Percentiles rank a stretch among this genome's conserved stretches.
These are phyloP conservation scores for Poeciliopsis prolifica DNA, from an alignment of 2,113 vertebrate genomes.

Conservation along the genomic window DNA sequence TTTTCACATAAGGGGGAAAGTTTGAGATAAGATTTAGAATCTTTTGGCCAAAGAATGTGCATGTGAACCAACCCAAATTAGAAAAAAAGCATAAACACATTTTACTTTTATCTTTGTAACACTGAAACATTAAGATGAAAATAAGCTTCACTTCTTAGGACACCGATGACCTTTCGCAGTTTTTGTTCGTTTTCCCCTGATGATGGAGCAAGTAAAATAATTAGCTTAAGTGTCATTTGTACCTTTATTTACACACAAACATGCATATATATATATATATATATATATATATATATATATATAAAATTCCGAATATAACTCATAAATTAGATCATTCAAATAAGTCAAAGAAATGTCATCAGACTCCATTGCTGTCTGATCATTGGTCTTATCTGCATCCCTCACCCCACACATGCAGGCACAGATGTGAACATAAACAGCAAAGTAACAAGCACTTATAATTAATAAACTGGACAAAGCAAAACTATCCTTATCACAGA, in stretches of 20 bases:
- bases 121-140: not conserved
- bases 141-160: not conserved
- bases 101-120: no score
- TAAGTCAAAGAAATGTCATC: constrained; percentile 71
- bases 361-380: constrained; percentile 54
- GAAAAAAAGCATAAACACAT: not conserved
- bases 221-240: not conserved
- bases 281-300: no score
- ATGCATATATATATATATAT: no score
- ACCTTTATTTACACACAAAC: no score
- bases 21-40: constrained; percentile 49
- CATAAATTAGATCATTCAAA: constrained; percentile 45
- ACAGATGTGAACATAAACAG: constrained; percentile 31
- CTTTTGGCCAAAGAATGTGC: no score
- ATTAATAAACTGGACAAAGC: constrained; percentile 65
- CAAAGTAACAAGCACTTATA: constrained; percentile 41
- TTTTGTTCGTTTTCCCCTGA: not conserved
- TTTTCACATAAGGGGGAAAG: constrained; percentile 45
- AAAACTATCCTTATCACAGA: constrained; percentile 64
- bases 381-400: constrained; percentile 60
- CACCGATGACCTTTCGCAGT: not conserved
- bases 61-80: not conserved
- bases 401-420: constrained; percentile 14
- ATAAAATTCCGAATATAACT: constrained; percentile 18
- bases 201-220: not conserved